phyloP scores from a whole-genome alignment of 2,888 invertebrate species.

The Volucella zonaria region DNA sequence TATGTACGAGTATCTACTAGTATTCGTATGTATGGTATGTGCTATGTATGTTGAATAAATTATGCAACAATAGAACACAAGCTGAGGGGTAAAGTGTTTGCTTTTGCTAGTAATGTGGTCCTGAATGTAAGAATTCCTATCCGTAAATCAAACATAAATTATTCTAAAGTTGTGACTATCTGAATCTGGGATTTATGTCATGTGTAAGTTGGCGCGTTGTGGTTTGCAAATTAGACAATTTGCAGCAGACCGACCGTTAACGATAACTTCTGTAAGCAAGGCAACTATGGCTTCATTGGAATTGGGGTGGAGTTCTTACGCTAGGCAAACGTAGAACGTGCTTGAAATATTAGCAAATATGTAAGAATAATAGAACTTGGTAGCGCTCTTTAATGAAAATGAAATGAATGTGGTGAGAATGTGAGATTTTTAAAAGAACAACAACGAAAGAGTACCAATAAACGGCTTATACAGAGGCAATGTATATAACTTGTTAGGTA shows the following conservation, averaged over 20 bases:
- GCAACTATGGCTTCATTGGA: conserved; percentile 43
- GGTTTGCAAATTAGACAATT: conserved; percentile 33
- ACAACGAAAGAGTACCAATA: too few species aligned
- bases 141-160: conserved; percentile 44
- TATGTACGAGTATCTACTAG: too few species aligned
- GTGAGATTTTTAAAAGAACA: background rate
- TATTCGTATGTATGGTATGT: too few species aligned
- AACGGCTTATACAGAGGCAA: too few species aligned
- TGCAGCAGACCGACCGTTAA: conserved; percentile 47
- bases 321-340: too few species aligned
- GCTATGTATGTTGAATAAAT: conserved; percentile 27
- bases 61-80: conserved; percentile 43
- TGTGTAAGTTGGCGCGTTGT: conserved; percentile 42
- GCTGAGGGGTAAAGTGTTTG: conserved; percentile 13
- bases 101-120: background rate
- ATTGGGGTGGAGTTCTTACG: conserved; percentile 53
- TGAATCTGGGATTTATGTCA: conserved; percentile 56
- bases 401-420: background rate
- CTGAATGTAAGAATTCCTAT: conserved; percentile 44
- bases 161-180: conserved; percentile 27
- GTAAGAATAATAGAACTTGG: background rate
- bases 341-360: too few species aligned
- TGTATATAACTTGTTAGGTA: too few species aligned
- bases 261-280: conserved; percentile 45
- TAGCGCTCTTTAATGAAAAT: conserved; percentile 10